Evolutionary conservation across 2,113 vertebrate genomes (phyloP), one percentile per base, ranked within the genome.

Genomic region (Gobius niger): DNA sequence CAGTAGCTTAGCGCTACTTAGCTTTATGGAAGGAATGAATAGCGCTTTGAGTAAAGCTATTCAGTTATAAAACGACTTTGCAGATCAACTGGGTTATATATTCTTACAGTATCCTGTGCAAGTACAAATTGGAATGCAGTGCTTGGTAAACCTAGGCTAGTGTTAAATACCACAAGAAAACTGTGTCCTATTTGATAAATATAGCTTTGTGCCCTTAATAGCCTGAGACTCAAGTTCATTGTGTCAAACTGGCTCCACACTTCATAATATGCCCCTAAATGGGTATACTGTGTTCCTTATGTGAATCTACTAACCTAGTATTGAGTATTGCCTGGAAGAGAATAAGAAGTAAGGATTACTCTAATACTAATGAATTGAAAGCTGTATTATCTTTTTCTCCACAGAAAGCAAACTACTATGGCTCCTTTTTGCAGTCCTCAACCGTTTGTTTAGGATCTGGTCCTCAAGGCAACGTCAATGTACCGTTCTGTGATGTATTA

Each of bases 321-420:
- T 12, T 54, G 52, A 54, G 8, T n/a, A 51, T 7, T n/a, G 18
- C 18, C n/a, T 18, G 7, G 16, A 34, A 34, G 24, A 34, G 24
- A 34, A 34, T 34, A n/a, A n/a, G n/a, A n/a, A n/a, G 1, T 19
- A 10, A 1, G 19, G 5, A 54, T 54, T 54, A 0, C 12, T 12
- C 24, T 18, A 18, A 14, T 60, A 42, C n/a, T 60, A 14, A 10
- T 56, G 0, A 16, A 19, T 11, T 56, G 3, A 2, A 34, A 34
- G 24, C 5, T 56, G 18, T 34, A 12, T 41, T 60, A 7, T 57
- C 47, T 46, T 68, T 62, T 68, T 60, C 8, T 47, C 11, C 3
- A 50, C 78, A 98, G 96, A 94, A 90, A 75, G 95, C 97, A 16
- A 98, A 98, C 80, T 99, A 98, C 84, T 98, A 88, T 0, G 96